These are phyloP conservation scores for Caerostris darwini DNA, from an alignment of 1,140 invertebrate species.

Conservation along the genomic window DNA sequence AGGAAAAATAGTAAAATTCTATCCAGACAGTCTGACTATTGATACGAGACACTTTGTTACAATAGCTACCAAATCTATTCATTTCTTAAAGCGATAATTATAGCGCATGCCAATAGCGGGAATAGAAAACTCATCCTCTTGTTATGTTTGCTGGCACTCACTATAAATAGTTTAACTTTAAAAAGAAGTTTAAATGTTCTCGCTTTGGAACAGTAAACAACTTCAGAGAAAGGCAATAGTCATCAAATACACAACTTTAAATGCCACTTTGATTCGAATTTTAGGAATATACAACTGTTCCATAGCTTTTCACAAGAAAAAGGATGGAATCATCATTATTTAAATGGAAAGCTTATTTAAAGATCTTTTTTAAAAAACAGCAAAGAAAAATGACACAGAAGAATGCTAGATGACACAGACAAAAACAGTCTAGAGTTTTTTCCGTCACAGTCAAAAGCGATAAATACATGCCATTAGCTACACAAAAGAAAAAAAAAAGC, in stretches of 20 bases:
- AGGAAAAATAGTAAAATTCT: too few relatives aligned
- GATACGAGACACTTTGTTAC: too few relatives aligned
- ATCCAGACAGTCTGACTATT: too few relatives aligned
- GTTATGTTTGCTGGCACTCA: too few relatives aligned
- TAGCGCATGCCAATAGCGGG: too few relatives aligned
- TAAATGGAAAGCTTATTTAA: not conserved
- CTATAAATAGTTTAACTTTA: too few relatives aligned
- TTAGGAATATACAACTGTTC: not conserved
- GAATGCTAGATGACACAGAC: not conserved
- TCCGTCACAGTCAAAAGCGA: not conserved
- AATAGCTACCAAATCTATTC: too few relatives aligned
- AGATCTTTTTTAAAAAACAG: not conserved
- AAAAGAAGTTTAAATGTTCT: too few relatives aligned
- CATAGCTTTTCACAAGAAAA: not conserved
- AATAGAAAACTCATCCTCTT: too few relatives aligned
- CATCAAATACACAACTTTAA: not conserved
- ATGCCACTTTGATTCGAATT: not conserved
- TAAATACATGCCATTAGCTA: constrained; percentile 42
- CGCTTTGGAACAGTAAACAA: too few relatives aligned
- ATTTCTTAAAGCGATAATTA: too few relatives aligned
- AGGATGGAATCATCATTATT: not conserved
- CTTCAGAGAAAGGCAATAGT: not conserved
- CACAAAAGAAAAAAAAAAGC: not conserved
- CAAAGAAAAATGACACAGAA: not conserved
- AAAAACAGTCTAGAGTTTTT: not conserved